These are phyloP conservation scores for Mallotus villosus DNA, from an alignment of 2,797 vertebrate species.

Conservation along the genomic window DNA sequence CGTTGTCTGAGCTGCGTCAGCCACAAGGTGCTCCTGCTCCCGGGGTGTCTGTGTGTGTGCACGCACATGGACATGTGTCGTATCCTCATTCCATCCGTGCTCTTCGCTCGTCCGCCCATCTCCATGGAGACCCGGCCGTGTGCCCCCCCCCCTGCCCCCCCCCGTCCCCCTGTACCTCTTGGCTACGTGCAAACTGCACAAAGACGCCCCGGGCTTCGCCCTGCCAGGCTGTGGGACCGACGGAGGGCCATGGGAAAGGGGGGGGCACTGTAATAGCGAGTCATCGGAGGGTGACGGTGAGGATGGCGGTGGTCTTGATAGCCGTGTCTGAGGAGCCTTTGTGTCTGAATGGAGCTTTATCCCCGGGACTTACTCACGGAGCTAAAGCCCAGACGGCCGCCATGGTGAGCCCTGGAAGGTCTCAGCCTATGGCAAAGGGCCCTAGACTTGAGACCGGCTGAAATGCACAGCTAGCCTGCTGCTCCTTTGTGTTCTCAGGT, in stretches of 20 bases:
- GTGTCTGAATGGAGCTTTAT: constrained; percentile 28
- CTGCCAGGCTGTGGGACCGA: constrained; percentile 36
- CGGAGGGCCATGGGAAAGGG: constrained; percentile 22
- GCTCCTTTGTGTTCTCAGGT: constrained; percentile 8
- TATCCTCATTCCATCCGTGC: constrained; percentile 35
- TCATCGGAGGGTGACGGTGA: constrained; percentile 22
- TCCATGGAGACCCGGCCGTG: constrained; percentile 40
- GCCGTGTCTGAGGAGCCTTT: constrained; percentile 20
- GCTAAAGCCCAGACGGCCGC: constrained; percentile 1
- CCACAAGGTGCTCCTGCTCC: too few relatives aligned
- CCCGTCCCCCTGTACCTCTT: constrained; percentile 6
- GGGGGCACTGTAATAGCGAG: constrained; percentile 21
- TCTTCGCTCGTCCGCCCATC: constrained; percentile 39
- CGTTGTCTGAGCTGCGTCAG: constrained; percentile 55
- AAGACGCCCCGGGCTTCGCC: constrained; percentile 37
- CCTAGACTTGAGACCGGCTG: not conserved
- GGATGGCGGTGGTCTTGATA: constrained; percentile 28
- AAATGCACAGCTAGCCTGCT: not conserved
- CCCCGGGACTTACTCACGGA: constrained; percentile 7
- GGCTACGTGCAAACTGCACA: constrained; percentile 38
- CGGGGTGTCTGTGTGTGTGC: not conserved
- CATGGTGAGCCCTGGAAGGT: constrained; percentile 10
- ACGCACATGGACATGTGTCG: constrained; percentile 26
- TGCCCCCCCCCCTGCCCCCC: not conserved
- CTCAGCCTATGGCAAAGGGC: not conserved